phyloP scores from a whole-genome alignment of 2,888 invertebrate genomes.

The Strigamia maritima region DNA sequence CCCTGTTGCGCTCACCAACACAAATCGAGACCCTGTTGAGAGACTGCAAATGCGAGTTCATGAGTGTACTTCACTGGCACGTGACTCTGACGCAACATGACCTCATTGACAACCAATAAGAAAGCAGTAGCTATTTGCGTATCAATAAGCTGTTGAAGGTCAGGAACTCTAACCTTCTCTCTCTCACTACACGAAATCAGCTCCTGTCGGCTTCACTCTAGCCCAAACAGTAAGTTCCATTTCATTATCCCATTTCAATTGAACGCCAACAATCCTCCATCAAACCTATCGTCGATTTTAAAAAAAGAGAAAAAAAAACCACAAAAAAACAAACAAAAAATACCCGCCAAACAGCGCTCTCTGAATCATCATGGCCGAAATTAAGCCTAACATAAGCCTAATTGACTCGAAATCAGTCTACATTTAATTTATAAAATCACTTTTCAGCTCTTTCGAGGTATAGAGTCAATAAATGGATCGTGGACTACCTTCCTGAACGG shows the following conservation, averaged over 20 bases:
- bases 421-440: too few species aligned
- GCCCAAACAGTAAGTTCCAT: background rate
- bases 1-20: too few species aligned
- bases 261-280: background rate
- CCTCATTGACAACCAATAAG: slow-evolving; percentile 38
- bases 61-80: background rate
- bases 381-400: slow-evolving; percentile 17
- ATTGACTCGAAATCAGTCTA: background rate
- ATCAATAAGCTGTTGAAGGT: slow-evolving; percentile 42
- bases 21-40: too few species aligned
- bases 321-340: background rate
- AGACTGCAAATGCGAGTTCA: too few species aligned
- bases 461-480: too few species aligned
- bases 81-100: slow-evolving; percentile 37
- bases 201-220: background rate
- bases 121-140: slow-evolving; percentile 37
- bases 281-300: background rate
- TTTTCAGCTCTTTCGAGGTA: too few species aligned
- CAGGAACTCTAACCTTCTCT: slow-evolving; percentile 43
- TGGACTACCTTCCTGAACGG: too few species aligned
- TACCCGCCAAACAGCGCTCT: background rate
- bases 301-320: background rate
- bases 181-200: slow-evolving; percentile 11
- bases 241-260: background rate
- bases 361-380: slow-evolving; percentile 13